Evolutionary conservation across 1,140 invertebrate genomes (phyloP).

Genomic region (Atta cephalotes): DNA sequence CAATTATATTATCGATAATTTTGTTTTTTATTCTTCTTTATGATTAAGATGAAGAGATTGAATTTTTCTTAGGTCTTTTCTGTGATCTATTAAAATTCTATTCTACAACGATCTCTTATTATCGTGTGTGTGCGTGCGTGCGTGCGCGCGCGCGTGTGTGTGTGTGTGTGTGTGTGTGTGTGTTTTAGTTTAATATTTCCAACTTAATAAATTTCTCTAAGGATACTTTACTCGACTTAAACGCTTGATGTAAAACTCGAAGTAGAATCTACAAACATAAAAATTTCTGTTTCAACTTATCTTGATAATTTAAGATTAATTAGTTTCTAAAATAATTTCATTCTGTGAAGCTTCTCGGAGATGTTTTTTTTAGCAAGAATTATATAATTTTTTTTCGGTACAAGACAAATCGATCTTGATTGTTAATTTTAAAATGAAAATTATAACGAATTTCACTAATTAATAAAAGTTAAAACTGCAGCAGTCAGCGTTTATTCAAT

Average conservation of each 20-base stretch:
- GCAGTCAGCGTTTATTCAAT: background rate
- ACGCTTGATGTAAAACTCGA: background rate
- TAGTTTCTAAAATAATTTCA: conserved; percentile 6
- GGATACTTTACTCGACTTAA: background rate
- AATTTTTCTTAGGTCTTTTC: background rate
- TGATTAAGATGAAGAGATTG: background rate
- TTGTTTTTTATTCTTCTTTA: background rate
- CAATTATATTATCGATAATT: background rate
- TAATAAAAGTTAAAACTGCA: conserved; percentile 6
- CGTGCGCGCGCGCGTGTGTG: no score
- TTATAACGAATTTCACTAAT: conserved; percentile 1
- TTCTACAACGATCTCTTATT: background rate
- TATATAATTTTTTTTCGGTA: background rate
- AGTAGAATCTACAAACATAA: background rate
- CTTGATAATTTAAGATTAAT: conserved; percentile 6
- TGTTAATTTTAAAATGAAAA: background rate
- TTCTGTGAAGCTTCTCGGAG: background rate
- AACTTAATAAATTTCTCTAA: conserved; percentile 33
- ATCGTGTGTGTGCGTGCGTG: background rate
- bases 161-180: no score
- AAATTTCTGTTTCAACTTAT: conserved; percentile 10
- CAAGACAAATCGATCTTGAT: background rate
- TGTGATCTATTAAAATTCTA: conserved; percentile 24
- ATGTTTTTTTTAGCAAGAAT: background rate
- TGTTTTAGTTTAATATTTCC: background rate